Evolutionary conservation across 2,888 invertebrate genomes (phyloP).

Genomic region (Chaetoderma sp.): DNA sequence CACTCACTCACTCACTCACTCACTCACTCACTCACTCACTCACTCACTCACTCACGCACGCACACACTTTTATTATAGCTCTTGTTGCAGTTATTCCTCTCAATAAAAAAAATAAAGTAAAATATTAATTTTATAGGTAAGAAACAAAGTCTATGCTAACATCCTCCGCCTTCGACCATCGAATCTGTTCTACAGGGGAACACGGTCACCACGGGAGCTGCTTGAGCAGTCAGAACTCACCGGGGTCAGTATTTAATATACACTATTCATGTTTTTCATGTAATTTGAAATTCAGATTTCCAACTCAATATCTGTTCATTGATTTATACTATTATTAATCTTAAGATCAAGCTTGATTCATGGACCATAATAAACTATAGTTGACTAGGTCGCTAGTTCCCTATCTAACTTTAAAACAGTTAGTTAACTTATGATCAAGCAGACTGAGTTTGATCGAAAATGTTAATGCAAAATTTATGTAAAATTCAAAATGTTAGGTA

Average conservation of each 20-base stretch:
- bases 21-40: too few species aligned
- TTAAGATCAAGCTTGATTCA: too few species aligned
- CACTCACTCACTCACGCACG: too few species aligned
- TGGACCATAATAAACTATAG: background rate
- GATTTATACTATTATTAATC: background rate
- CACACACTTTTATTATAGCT: too few species aligned
- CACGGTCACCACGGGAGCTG: slow-evolving; percentile 75
- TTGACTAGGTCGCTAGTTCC: background rate
- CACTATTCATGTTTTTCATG: too few species aligned
- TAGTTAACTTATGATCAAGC: background rate
- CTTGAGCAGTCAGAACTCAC: slow-evolving; percentile 76
- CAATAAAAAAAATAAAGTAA: background rate
- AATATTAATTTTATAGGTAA: slow-evolving; percentile 45
- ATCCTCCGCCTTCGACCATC: slow-evolving; percentile 75
- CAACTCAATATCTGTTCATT: background rate
- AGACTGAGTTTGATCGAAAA: too few species aligned
- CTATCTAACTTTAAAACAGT: background rate
- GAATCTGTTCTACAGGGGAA: slow-evolving; percentile 75
- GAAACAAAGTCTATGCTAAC: slow-evolving; percentile 76
- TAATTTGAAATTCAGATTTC: slow-evolving; percentile 2
- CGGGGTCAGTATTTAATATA: slow-evolving; percentile 67
- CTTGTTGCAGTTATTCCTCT: too few species aligned
- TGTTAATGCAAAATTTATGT: too few species aligned
- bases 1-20: too few species aligned
- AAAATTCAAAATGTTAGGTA: too few species aligned